These are phyloP conservation scores for Notolepis coatsorum DNA, from an alignment of 2,797 vertebrate genomes.

Conservation along the genomic window DNA sequence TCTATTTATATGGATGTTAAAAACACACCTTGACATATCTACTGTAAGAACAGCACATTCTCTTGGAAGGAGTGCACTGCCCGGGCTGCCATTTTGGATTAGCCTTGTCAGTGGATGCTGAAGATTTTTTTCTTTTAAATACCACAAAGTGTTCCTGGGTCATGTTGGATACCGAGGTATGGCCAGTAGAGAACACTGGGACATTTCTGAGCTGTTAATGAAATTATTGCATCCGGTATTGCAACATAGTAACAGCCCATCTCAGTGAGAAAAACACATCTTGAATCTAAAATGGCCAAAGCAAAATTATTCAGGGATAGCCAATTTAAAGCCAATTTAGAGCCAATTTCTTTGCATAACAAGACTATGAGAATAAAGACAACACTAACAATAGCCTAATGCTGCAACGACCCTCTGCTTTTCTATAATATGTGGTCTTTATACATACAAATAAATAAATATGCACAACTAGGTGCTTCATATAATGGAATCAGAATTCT, in stretches of 20 bases:
- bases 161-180: no score
- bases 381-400: not conserved
- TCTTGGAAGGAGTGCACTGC: slow-evolving; percentile 22
- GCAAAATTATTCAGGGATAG: not conserved
- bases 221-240: not conserved
- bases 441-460: slow-evolving; percentile 51
- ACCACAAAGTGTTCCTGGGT: no score
- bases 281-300: not conserved
- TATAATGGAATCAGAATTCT: slow-evolving; percentile 10
- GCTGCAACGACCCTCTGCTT: slow-evolving; percentile 10
- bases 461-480: slow-evolving; percentile 14
- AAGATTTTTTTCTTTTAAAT: not conserved
- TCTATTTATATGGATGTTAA: slow-evolving; percentile 34
- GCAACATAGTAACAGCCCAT: not conserved
- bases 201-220: not conserved
- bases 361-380: not conserved
- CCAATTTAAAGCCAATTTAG: not conserved
- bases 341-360: not conserved
- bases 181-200: not conserved
- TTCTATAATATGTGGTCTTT: slow-evolving; percentile 12
- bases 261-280: not conserved
- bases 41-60: slow-evolving; percentile 26
- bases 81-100: not conserved
- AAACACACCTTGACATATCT: slow-evolving; percentile 4
- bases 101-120: not conserved